Percentiles rank a stretch among this genome's conserved stretches.
These are phyloP conservation scores for Emydura subglobosa DNA, from an alignment of 2,113 vertebrate genomes.

Conservation along the genomic window DNA sequence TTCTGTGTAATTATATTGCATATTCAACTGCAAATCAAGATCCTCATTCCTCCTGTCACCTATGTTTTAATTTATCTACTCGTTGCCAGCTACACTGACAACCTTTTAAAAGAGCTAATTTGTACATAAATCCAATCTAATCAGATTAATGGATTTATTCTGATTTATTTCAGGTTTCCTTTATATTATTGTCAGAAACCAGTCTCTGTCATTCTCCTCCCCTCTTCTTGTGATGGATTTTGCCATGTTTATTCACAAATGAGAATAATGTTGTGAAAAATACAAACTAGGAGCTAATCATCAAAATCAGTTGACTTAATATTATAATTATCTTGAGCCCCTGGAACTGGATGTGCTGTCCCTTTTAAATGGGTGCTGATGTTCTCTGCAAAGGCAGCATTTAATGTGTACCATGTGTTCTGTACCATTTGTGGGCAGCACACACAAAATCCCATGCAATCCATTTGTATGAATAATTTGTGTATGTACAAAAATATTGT, in stretches of 20 bases:
- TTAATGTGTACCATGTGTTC: background rate
- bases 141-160: background rate
- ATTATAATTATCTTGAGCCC: background rate
- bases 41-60: background rate
- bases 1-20: conserved; percentile 18
- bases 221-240: background rate
- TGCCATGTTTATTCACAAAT: background rate
- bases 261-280: conserved; percentile 14
- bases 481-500: background rate
- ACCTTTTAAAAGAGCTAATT: background rate
- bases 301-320: background rate
- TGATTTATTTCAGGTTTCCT: background rate
- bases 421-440: background rate
- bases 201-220: background rate
- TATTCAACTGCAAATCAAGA: conserved; percentile 15
- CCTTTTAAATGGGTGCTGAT: background rate
- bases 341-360: background rate
- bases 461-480: background rate
- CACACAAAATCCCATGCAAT: background rate
- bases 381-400: background rate
- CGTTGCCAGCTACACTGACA: background rate
- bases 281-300: background rate
- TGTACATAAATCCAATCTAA: background rate
- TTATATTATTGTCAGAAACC: background rate
- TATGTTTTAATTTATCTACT: conserved; percentile 5